A percentile compares a stretch with the other conserved stretches of the same genome.
phyloP scores from a whole-genome alignment of 2,797 vertebrate genomes.

The Notoglanidium macrostoma region DNA sequence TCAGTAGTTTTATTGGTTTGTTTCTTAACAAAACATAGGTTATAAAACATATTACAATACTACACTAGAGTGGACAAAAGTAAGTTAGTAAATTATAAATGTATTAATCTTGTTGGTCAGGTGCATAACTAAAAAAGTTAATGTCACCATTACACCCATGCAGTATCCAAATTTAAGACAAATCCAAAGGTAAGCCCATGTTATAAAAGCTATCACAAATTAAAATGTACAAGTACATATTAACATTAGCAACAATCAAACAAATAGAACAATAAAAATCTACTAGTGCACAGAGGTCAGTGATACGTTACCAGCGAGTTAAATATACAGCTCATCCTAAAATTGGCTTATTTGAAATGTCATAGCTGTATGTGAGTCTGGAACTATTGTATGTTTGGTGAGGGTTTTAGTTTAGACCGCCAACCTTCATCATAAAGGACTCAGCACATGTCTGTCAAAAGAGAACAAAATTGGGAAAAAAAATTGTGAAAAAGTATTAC shows the following conservation, averaged over 20 bases:
- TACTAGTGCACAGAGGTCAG: not conserved
- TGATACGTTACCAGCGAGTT: not conserved
- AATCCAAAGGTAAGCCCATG: not conserved
- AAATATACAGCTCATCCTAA: not conserved
- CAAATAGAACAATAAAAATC: not conserved
- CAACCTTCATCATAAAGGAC: not conserved
- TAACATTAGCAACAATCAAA: not conserved
- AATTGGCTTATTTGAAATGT: not conserved
- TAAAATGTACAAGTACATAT: not conserved
- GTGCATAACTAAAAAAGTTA: not conserved
- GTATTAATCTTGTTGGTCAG: not conserved
- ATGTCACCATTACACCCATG: not conserved
- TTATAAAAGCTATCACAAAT: not conserved
- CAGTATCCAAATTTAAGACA: not conserved
- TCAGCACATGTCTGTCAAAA: slow-evolving; percentile 41
- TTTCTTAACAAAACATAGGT: not conserved
- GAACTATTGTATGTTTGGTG: not conserved
- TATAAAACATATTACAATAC: not conserved
- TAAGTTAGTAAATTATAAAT: not conserved
- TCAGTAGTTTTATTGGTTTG: not conserved
- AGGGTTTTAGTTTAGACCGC: not conserved
- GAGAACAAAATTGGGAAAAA: slow-evolving; percentile 23
- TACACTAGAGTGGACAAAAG: not conserved
- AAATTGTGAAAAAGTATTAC: not conserved
- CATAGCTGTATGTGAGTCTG: not conserved